These are phyloP conservation scores for Acipenser oxyrinchus DNA, from an alignment of 2,797 vertebrate species.

Conservation along the genomic window DNA sequence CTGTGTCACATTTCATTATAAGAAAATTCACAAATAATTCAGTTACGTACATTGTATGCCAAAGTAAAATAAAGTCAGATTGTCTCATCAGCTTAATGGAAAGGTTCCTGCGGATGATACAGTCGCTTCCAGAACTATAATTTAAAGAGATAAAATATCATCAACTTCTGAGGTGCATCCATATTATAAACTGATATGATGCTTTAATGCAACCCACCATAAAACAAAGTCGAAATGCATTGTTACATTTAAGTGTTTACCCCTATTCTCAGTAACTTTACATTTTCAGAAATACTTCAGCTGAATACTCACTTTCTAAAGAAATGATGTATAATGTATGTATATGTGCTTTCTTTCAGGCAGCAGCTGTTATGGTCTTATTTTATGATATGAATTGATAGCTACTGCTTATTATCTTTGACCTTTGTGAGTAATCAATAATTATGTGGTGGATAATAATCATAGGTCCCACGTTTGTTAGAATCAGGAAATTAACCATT, in stretches of 20 bases:
- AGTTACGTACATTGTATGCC: constrained; percentile 11
- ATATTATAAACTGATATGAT: too few species aligned
- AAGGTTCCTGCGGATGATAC: too few species aligned
- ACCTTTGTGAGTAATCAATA: constrained; percentile 20
- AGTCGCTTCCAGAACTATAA: too few species aligned
- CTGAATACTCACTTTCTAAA: neutral
- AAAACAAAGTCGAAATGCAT: too few species aligned
- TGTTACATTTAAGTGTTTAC: neutral
- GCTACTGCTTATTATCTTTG: constrained; percentile 25
- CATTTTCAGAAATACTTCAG: neutral
- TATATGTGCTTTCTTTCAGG: constrained; percentile 1
- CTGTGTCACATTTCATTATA: too few species aligned
- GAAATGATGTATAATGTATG: neutral
- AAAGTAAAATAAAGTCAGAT: constrained; percentile 16
- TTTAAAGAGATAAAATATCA: too few species aligned
- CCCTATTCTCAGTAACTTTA: neutral
- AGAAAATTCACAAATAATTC: neutral
- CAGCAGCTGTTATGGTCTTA: constrained; percentile 26
- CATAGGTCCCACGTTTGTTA: constrained; percentile 8
- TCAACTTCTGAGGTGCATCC: too few species aligned
- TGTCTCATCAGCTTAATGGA: constrained; percentile 5
- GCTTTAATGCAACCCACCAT: too few species aligned
- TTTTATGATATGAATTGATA: constrained; percentile 23
- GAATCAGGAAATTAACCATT: neutral
- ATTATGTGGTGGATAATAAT: constrained; percentile 21